phyloP scores from a whole-genome alignment of 1,140 invertebrate genomes.

The Eurosta solidaginis region DNA sequence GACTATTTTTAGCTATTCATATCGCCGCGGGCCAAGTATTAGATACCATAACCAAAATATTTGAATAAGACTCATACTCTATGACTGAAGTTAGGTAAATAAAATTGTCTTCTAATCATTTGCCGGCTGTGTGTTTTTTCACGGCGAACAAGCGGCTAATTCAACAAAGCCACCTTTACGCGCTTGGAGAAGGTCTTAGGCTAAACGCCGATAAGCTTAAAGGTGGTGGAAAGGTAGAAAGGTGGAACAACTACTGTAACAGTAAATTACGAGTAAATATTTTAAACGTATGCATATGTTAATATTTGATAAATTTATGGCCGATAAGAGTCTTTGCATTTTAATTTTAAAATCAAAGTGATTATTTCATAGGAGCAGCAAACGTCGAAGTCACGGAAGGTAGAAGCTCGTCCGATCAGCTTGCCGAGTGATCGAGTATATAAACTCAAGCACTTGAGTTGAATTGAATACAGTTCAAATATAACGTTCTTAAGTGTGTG shows the following conservation, averaged over 20 bases:
- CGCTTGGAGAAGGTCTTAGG: background rate
- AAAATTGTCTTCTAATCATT: background rate
- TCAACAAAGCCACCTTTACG: background rate
- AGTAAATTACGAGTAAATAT: background rate
- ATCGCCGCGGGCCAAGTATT: background rate
- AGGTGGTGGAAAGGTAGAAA: background rate
- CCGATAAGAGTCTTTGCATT: background rate
- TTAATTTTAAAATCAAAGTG: background rate
- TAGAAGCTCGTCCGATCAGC: background rate
- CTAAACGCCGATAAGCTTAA: slow-evolving; percentile 21
- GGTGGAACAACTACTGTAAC: background rate
- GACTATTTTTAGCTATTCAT: background rate
- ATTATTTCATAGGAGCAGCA: background rate
- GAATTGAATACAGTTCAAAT: background rate
- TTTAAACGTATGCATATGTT: background rate
- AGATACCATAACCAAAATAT: slow-evolving; percentile 25
- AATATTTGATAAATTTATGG: slow-evolving; percentile 23
- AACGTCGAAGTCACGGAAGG: too few relatives aligned
- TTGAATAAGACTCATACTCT: slow-evolving; percentile 17
- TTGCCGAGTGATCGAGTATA: background rate
- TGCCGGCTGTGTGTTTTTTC: slow-evolving; percentile 5
- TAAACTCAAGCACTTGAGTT: background rate
- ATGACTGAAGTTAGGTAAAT: background rate
- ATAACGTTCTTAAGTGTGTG: background rate
- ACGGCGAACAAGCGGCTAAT: slow-evolving; percentile 7